Conservation (phyloP, 2,888 invertebrate genomes). For the Hirtodrosophila cameraria region DNA sequence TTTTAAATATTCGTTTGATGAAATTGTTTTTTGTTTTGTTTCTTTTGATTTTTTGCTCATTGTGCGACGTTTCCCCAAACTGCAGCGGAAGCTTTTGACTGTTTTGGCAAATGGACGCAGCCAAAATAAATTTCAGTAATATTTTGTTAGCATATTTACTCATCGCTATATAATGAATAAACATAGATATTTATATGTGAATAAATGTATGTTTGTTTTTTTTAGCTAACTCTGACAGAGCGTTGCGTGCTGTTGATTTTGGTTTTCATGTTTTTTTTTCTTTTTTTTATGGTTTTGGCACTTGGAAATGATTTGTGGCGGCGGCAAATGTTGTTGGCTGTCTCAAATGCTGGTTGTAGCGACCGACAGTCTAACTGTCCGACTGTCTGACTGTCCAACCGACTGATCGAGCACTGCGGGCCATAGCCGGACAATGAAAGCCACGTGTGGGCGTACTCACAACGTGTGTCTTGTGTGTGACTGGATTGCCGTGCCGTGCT, state of each 20-base stretch:
- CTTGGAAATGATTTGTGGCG: slow-evolving; percentile 77
- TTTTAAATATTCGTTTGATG: too few relatives aligned
- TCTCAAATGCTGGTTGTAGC: slow-evolving; percentile 44
- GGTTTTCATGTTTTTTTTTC: slow-evolving; percentile 12
- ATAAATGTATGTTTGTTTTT: too few relatives aligned
- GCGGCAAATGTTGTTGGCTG: slow-evolving; percentile 62
- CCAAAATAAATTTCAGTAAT: slow-evolving; percentile 14
- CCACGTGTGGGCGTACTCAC: slow-evolving; percentile 49
- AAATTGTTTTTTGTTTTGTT: background rate
- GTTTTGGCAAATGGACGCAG: slow-evolving; percentile 23
- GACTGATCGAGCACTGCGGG: slow-evolving; percentile 38
- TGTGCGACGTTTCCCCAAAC: background rate
- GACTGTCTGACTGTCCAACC: slow-evolving; percentile 20
- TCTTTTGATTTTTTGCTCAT: background rate
- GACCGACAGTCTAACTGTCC: slow-evolving; percentile 15
- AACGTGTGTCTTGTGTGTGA: slow-evolving; percentile 21
- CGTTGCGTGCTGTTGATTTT: slow-evolving; percentile 52
- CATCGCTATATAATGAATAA: slow-evolving; percentile 15
- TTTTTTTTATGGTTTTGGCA: slow-evolving; percentile 55
- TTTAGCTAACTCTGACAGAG: slow-evolving; percentile 34
- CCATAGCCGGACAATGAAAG: slow-evolving; percentile 50
- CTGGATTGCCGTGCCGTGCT: slow-evolving; percentile 9
- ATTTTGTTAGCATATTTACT: slow-evolving; percentile 31
- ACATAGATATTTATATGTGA: background rate
- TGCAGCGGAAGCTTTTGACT: slow-evolving; percentile 44